These are phyloP conservation scores for Axis porcinus DNA, from an alignment of 2,113 vertebrate species.

Conservation along the genomic window DNA sequence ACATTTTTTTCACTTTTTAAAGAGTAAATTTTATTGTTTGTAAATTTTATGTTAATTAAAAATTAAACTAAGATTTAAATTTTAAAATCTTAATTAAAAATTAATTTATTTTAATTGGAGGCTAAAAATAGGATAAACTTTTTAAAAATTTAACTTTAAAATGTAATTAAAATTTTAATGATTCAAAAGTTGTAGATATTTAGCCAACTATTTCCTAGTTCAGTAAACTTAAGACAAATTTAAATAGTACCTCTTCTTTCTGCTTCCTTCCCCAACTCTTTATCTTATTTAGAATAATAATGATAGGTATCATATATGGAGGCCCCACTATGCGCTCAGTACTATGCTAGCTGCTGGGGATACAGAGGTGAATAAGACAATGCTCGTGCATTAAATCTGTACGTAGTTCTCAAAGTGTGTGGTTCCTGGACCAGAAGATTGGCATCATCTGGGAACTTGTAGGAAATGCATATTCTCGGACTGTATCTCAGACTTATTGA, in stretches of 20 bases:
- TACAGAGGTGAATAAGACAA: background rate
- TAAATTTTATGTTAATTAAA: background rate
- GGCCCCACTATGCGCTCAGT: background rate
- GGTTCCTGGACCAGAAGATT: background rate
- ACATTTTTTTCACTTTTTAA: background rate
- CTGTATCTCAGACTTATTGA: background rate
- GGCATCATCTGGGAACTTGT: background rate
- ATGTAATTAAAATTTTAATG: background rate
- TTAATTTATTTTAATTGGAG: background rate
- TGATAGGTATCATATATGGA: background rate
- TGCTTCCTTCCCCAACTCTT: background rate
- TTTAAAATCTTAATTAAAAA: background rate
- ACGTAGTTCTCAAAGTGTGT: background rate
- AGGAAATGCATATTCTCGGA: background rate
- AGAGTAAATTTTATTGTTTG: background rate
- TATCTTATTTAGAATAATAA: background rate
- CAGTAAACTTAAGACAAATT: background rate
- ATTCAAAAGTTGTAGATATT: background rate
- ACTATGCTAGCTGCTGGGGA: background rate
- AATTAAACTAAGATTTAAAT: background rate
- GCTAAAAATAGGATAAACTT: background rate
- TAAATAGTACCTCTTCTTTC: background rate
- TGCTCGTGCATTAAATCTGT: background rate
- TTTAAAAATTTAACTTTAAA: background rate
- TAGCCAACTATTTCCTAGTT: background rate